Evolutionary conservation across 2,888 invertebrate species (phyloP).

Genomic region (Chirona hameri): DNA sequence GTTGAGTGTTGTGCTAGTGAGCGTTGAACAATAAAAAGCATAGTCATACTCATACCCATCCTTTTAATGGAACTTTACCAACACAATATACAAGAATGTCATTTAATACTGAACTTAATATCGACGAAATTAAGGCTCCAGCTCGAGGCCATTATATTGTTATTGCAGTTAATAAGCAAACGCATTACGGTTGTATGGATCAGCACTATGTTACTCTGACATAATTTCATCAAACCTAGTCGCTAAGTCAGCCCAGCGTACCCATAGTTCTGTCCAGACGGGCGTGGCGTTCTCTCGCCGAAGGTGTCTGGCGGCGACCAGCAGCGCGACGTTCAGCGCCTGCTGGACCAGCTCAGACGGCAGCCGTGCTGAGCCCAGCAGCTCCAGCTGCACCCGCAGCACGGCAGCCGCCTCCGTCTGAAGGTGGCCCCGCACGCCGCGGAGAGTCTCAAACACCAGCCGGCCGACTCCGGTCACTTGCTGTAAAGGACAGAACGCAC

Average conservation of each 20-base stretch:
- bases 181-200: too few species aligned
- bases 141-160: too few species aligned
- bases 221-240: background rate
- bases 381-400: slow-evolving; percentile 62
- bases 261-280: slow-evolving; percentile 61
- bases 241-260: slow-evolving; percentile 41
- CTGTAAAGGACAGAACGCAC: slow-evolving; percentile 51
- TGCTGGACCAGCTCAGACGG: slow-evolving; percentile 58
- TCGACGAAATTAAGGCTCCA: too few species aligned
- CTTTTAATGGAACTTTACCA: too few species aligned
- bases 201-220: too few species aligned
- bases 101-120: too few species aligned
- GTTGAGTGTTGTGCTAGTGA: too few species aligned
- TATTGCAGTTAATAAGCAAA: too few species aligned
- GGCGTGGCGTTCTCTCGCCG: slow-evolving; percentile 60
- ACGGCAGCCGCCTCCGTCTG: slow-evolving; percentile 76
- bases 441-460: slow-evolving; percentile 80
- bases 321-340: slow-evolving; percentile 62
- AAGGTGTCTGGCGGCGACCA: slow-evolving; percentile 61
- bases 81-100: too few species aligned
- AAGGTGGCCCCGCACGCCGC: slow-evolving; percentile 76
- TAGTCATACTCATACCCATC: too few species aligned
- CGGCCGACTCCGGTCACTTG: slow-evolving; percentile 76
- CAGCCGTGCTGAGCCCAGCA: slow-evolving; percentile 55
- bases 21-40: too few species aligned